Evolutionary conservation across 2,888 invertebrate genomes (phyloP), one percentile per base, ranked within the genome.

Genomic region (Penaeus monodon): DNA sequence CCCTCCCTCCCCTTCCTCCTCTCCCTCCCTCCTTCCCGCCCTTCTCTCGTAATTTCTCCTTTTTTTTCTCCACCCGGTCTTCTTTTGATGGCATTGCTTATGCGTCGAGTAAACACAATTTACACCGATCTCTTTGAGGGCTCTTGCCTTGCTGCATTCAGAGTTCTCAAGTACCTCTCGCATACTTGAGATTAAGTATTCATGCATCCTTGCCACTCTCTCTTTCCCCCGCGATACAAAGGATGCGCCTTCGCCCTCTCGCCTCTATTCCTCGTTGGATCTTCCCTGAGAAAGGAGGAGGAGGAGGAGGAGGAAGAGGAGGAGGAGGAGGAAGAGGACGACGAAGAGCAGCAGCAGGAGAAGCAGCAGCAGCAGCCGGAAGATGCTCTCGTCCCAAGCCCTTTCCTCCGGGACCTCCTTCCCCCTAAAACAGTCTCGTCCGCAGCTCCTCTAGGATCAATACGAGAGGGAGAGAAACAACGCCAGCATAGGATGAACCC

Each of bases 401-500:
- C 70, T 27, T 77, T 49, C 77, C 49, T 49, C 57, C 49, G 57
- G 49, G 74, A n/a, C 70, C 63, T 27, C 70, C 49, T 8, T n/a
- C 57, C 17, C 79, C 17, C 57, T 57, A 12, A 57, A 57, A 57
- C 73, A 82, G 82, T 78, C 84, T 84, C 84, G 84, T 84, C 79
- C 84, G 79, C 84, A 84, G 84, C 84, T 63, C 84, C 70, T 84
- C 78, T 84, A 79, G 78, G 84, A 84, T 84, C 84, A 84, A 84
- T 84, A 84, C 84, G 27, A 70, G 84, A 24, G 70, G 79, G 57
- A 70, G 70, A 84, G 84, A 84, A 79, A 84, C 84, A 84, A 84
- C 65, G 83, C 66, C 76, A 44, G 65, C 29, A 33, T 68, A 70
- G 84, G 79, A 84, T 78, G 79, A 84, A 84, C 84, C 66, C 49